phyloP scores from a whole-genome alignment of 2,888 invertebrate genomes.

The Caenorhabditis panamensis region DNA sequence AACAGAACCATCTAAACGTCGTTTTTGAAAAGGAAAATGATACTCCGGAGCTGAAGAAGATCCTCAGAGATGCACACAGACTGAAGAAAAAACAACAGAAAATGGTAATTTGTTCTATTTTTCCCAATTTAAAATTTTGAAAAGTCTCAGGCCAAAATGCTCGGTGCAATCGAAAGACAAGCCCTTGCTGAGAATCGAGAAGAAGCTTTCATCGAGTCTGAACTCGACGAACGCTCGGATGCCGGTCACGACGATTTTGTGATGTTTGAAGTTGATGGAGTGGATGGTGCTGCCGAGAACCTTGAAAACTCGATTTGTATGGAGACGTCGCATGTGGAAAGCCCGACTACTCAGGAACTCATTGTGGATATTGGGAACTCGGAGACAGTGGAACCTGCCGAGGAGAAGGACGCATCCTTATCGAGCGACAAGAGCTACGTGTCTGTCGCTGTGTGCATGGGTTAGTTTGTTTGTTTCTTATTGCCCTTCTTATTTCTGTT shows the following conservation, averaged over 20 bases:
- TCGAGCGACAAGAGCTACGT: too few relatives aligned
- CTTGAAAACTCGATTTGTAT: too few relatives aligned
- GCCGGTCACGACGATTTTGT: conserved; percentile 23
- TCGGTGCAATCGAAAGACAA: conserved; percentile 8
- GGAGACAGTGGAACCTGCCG: too few relatives aligned
- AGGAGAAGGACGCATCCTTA: too few relatives aligned
- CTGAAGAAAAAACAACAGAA: conserved; percentile 31
- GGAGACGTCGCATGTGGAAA: too few relatives aligned
- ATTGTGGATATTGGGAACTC: too few relatives aligned
- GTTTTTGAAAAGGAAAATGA: not conserved
- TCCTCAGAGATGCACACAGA: conserved; percentile 15
- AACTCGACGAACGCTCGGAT: conserved; percentile 2
- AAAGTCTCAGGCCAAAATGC: conserved; percentile 29
- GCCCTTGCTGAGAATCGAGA: conserved; percentile 4
- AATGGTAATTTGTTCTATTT: conserved; percentile 12
- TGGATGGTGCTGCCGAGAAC: not conserved
- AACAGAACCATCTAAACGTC: conserved; percentile 13
- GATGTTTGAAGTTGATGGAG: not conserved
- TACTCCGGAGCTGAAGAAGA: conserved; percentile 27
- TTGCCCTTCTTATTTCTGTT: too few relatives aligned
- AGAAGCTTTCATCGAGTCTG: conserved; percentile 2
- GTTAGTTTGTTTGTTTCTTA: too few relatives aligned
- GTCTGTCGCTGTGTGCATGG: too few relatives aligned
- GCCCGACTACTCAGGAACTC: too few relatives aligned
- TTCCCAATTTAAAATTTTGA: not conserved